Percentiles rank a stretch among this genome's conserved stretches.
Conservation (phyloP, 2,113 vertebrate genomes). For the Polyodon spathula region DNA sequence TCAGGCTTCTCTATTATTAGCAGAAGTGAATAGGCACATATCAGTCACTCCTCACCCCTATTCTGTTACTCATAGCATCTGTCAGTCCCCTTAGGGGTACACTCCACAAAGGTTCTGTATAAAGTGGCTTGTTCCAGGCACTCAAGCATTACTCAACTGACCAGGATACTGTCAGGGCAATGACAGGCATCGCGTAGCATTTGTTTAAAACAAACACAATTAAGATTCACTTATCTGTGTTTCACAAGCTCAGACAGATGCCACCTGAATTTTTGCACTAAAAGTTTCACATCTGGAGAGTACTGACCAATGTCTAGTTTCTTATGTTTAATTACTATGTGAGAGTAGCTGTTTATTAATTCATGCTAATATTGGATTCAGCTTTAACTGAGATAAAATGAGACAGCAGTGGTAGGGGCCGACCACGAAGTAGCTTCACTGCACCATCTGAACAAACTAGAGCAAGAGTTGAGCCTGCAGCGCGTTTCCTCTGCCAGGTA, state of each 20-base stretch:
- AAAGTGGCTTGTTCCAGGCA: neutral
- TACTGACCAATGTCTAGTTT: too few relatives aligned
- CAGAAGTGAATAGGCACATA: neutral
- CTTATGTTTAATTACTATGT: too few relatives aligned
- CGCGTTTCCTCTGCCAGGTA: too few relatives aligned
- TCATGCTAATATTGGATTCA: too few relatives aligned
- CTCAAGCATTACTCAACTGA: neutral
- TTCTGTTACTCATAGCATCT: constrained; percentile 9
- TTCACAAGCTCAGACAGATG: neutral
- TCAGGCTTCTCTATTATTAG: constrained; percentile 10
- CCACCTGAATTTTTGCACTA: constrained; percentile 11
- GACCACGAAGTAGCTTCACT: too few relatives aligned
- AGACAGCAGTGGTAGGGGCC: too few relatives aligned
- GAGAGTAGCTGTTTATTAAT: too few relatives aligned
- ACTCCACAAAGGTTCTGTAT: neutral
- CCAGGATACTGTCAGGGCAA: neutral
- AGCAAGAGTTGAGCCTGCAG: too few relatives aligned
- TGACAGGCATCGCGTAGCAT: neutral
- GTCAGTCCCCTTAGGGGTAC: neutral
- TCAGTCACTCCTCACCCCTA: constrained; percentile 1
- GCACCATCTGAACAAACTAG: too few relatives aligned
- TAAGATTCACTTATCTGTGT: neutral
- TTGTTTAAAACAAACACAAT: neutral
- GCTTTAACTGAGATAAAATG: too few relatives aligned
- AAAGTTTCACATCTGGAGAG: neutral